Base-by-base conservation (phyloP, 2,113 vertebrate genomes). In the Anguilla japonica region DNA sequence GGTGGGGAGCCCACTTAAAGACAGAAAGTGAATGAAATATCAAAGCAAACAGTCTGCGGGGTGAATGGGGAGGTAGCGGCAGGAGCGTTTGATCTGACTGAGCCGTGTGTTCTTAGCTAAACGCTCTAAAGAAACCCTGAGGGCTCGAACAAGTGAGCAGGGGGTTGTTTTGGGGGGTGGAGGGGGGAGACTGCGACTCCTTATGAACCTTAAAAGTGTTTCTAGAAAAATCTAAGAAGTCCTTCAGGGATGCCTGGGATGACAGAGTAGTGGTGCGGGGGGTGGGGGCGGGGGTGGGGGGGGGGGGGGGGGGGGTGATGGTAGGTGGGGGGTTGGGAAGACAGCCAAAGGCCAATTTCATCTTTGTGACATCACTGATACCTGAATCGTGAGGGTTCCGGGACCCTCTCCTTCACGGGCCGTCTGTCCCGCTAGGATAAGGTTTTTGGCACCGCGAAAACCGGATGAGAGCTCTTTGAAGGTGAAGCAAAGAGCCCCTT, bases 1-100 rank as follows among this genome's bases (percentile, higher is more conserved):
- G 60, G 60, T 22, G 50, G 50, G 8, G 50, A 50, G n/a, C 20
- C 84, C 86, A 89, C 84, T 63, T 89, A 82, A 84, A 87, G 83
- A 87, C 89, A 90, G 92, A 90, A 92, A 91, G 93, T 91, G 92
- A 94, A 86, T 93, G 92, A 92, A 93, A 88, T 93, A 94, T 94
- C 92, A 94, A 95, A 94, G 93, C 57, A 63, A 50, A 84, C 80
- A 83, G 53, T 91, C 83, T 91, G 90, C 91, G 84, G 85, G 89
- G 84, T 90, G 90, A 88, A 89, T 89, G 88, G 87, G 89, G 87
- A 85, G 92, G 92, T 88, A 87, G 90, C 89, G 91, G 90, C 83
- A 82, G 87, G 83, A 88, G 86, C 87, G 89, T 94, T 93, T 94
- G 92, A 93, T 94, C 90, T 89, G 91, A 88, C 88, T 90, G 88